These are phyloP conservation scores for Malurus alboscapulatus DNA, from an alignment of 2,113 vertebrate genomes.

Conservation along the genomic window DNA sequence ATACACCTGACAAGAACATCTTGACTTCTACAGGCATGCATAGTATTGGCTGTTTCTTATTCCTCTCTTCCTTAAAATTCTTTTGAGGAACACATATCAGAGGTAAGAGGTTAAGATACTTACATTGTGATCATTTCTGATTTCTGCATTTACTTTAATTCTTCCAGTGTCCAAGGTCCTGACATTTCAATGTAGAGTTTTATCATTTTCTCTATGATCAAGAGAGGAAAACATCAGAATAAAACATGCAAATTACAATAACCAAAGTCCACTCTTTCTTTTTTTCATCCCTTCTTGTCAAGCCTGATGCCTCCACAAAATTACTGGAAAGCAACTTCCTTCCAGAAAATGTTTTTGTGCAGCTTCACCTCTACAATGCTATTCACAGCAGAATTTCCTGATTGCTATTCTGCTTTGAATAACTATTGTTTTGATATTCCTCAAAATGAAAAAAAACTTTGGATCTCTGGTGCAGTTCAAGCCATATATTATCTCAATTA, in stretches of 20 bases:
- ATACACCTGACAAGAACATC: background rate
- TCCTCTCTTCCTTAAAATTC: background rate
- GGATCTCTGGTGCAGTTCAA: background rate
- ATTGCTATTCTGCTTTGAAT: background rate
- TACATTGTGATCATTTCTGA: background rate
- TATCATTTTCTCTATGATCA: background rate
- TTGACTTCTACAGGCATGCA: accelerated
- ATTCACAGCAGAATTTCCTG: background rate
- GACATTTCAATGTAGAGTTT: background rate
- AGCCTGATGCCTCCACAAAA: background rate
- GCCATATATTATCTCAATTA: background rate
- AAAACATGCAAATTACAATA: background rate
- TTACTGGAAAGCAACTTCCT: background rate
- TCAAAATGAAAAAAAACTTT: background rate
- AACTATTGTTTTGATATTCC: background rate
- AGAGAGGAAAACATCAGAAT: background rate
- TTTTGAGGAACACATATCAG: background rate
- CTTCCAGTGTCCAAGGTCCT: background rate
- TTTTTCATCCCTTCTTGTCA: background rate
- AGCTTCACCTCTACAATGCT: background rate
- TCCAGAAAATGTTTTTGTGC: background rate
- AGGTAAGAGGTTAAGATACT: background rate
- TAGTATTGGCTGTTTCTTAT: background rate
- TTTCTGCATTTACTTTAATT: background rate
- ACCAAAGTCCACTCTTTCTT: background rate